Evolutionary conservation across 2,888 invertebrate species (phyloP).

Genomic region (Portevinia maculata): DNA sequence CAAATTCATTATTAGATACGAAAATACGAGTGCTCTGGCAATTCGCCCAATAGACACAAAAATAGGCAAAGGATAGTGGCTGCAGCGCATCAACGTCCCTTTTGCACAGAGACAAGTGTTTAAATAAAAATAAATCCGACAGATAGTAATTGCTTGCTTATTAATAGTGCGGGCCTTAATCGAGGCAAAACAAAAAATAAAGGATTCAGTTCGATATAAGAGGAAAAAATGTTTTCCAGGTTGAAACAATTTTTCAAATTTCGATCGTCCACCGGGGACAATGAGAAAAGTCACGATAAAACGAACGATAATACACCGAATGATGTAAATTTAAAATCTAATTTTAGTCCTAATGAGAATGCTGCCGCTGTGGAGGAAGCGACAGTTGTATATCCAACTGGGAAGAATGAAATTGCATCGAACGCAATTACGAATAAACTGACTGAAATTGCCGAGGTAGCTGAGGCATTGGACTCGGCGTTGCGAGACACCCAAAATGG

Average conservation of each 20-base stretch:
- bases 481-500: slow-evolving; percentile 83
- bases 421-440: slow-evolving; percentile 87
- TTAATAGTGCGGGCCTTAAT: slow-evolving; percentile 61
- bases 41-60: slow-evolving; percentile 41
- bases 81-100: slow-evolving; percentile 1
- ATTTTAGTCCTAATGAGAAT: slow-evolving; percentile 50
- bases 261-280: slow-evolving; percentile 72
- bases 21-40: slow-evolving; percentile 63
- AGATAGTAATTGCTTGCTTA: slow-evolving; percentile 65
- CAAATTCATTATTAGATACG: slow-evolving; percentile 68
- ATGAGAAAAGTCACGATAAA: slow-evolving; percentile 51
- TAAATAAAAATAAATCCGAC: slow-evolving; percentile 70
- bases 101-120: slow-evolving; percentile 54
- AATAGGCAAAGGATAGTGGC: slow-evolving; percentile 24
- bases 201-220: too few species aligned
- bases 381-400: slow-evolving; percentile 79
- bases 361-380: slow-evolving; percentile 5
- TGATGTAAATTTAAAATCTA: slow-evolving; percentile 56
- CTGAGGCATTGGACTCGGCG: slow-evolving; percentile 87
- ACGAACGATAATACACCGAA: slow-evolving; percentile 5
- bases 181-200: slow-evolving; percentile 74
- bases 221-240: slow-evolving; percentile 79
- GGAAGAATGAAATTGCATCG: slow-evolving; percentile 85
- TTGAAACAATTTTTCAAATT: slow-evolving; percentile 80
- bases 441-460: slow-evolving; percentile 86